These are phyloP conservation scores for Eutolmus rufibarbis DNA, from an alignment of 2,888 invertebrate genomes.

Conservation along the genomic window DNA sequence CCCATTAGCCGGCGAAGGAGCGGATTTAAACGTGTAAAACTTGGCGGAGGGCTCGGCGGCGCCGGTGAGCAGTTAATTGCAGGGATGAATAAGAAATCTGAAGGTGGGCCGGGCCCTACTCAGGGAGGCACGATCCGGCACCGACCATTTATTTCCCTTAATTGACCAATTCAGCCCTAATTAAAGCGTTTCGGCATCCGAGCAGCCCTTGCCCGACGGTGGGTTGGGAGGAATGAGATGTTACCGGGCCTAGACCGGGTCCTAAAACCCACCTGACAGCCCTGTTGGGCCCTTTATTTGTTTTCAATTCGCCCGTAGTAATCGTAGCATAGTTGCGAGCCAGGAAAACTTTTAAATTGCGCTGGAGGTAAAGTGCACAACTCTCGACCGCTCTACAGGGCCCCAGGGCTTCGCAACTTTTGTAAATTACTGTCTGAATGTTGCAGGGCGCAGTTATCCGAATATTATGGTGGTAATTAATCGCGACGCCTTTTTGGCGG, in stretches of 20 bases:
- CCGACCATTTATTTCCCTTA: constrained; percentile 13
- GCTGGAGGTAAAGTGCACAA: neutral
- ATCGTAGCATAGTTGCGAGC: neutral
- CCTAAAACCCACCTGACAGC: neutral
- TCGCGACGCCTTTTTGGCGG: neutral
- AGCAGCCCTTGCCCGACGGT: neutral
- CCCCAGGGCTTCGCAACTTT: neutral
- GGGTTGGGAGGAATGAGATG: neutral
- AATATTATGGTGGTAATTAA: neutral
- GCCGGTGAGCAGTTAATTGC: constrained; percentile 1
- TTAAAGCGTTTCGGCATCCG: neutral
- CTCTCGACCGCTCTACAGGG: neutral
- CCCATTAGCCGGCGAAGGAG: neutral
- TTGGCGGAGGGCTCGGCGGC: neutral
- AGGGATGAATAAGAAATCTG: constrained; percentile 29
- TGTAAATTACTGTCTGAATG: neutral
- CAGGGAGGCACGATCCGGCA: neutral
- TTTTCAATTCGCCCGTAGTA: neutral
- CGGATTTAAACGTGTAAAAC: neutral
- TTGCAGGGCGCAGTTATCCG: neutral
- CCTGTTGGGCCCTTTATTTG: neutral
- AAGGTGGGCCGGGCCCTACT: neutral
- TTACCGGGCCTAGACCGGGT: neutral
- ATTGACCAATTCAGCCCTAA: constrained; percentile 27
- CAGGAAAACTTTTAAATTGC: neutral